Evolutionary conservation across 2,113 vertebrate genomes (phyloP).

Genomic region (Carassius gibelio): DNA sequence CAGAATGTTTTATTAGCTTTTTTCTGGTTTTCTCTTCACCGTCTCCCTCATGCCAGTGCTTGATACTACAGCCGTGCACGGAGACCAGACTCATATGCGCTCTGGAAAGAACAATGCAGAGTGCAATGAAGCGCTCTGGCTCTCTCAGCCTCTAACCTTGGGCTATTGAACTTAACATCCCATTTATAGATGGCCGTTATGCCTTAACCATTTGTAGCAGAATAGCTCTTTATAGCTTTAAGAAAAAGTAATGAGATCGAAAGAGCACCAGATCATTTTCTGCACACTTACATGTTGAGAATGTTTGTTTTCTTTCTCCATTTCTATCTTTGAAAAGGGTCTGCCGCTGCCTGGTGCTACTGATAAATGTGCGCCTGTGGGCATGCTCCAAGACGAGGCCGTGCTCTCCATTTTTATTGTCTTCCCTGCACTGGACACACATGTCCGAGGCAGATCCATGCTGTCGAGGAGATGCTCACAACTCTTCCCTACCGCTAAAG

Average conservation of each 20-base stretch:
- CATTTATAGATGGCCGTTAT: slow-evolving; percentile 75
- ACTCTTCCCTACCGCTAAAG: slow-evolving; percentile 64
- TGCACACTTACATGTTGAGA: slow-evolving; percentile 57
- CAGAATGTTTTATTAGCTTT: slow-evolving; percentile 47
- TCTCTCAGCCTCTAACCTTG: slow-evolving; percentile 70
- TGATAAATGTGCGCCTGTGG: slow-evolving; percentile 65
- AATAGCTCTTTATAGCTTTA: slow-evolving; percentile 78
- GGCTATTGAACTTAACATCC: slow-evolving; percentile 78
- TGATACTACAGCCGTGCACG: slow-evolving; percentile 27
- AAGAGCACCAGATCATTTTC: slow-evolving; percentile 63
- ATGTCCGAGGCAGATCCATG: slow-evolving; percentile 56
- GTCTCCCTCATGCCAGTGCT: slow-evolving; percentile 30
- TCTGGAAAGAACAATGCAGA: slow-evolving; percentile 49
- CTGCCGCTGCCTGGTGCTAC: slow-evolving; percentile 60
- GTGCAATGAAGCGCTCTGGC: slow-evolving; percentile 58
- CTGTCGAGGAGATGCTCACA: slow-evolving; percentile 45
- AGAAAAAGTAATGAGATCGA: slow-evolving; percentile 67
- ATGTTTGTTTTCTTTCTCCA: slow-evolving; percentile 23
- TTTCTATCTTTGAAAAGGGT: slow-evolving; percentile 52
- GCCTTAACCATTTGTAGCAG: slow-evolving; percentile 74
- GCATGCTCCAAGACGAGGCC: slow-evolving; percentile 55
- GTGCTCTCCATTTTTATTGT: slow-evolving; percentile 59
- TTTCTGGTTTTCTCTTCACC: slow-evolving; percentile 30
- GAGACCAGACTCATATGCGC: slow-evolving; percentile 41
- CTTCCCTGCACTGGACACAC: slow-evolving; percentile 46